These are phyloP conservation scores for Oxycera nigricornis DNA, from an alignment of 2,888 invertebrate species.

Conservation along the genomic window DNA sequence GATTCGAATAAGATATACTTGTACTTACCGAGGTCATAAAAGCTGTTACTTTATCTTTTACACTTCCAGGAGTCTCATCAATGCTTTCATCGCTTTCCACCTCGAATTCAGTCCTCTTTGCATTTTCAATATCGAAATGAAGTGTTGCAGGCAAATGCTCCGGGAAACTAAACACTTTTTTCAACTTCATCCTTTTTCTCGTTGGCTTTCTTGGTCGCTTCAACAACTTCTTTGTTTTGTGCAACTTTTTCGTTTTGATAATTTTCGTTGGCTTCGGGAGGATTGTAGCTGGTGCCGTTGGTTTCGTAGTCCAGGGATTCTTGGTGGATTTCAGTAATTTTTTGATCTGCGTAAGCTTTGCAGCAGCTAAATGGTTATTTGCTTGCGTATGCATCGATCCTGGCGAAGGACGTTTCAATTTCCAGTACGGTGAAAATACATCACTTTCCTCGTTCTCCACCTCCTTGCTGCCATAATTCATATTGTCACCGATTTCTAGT, in stretches of 20 bases:
- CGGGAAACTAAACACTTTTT: constrained; percentile 46
- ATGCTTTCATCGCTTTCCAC: neutral
- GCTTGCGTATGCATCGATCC: neutral
- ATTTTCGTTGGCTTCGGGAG: neutral
- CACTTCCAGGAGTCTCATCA: neutral
- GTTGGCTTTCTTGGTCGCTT: constrained; percentile 16
- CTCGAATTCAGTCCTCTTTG: neutral
- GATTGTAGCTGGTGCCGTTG: neutral
- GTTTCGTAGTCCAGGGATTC: constrained; percentile 1
- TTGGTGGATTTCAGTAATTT: neutral
- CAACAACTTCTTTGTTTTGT: constrained; percentile 23
- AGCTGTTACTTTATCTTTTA: neutral
- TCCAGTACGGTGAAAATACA: neutral
- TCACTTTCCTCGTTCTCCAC: neutral
- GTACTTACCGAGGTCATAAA: neutral
- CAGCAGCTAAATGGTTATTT: neutral
- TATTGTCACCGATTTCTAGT: constrained; percentile 7
- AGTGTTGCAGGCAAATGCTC: constrained; percentile 45
- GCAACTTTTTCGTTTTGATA: constrained; percentile 32
- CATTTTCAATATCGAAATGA: constrained; percentile 40
- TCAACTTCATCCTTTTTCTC: constrained; percentile 43
- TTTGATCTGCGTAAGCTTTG: neutral
- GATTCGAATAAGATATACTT: no score
- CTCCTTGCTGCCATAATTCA: constrained; percentile 19
- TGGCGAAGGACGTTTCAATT: neutral